Base-by-base conservation (phyloP, 1,140 invertebrate species). In the Matsumurasca onukii region DNA sequence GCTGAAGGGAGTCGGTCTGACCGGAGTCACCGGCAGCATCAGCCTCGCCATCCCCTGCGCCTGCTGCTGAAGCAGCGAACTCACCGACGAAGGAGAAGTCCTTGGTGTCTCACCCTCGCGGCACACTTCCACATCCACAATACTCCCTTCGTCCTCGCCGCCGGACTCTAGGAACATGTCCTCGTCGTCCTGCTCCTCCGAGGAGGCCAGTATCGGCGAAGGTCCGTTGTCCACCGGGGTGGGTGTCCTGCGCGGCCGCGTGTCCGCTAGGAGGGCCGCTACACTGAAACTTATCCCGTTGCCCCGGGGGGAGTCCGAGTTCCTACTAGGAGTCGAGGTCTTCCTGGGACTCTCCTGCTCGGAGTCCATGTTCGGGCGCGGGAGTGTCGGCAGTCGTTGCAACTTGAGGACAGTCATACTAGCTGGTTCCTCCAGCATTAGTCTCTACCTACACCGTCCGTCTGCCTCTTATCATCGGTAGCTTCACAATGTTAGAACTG, bases 271-370 rank as follows among this genome's bases (percentile, higher is more conserved):
- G 1, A 84, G 74, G 0, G 82, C 78, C 0, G 80, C 82, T n/a
- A 83, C 82, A 59, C 80, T 82, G 73, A 84, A 84, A 66, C 81
- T 83, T 31, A 84, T 74, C 48, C 75, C 74, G 17, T 80, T 71
- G 49, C 62, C 67, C 3, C 68, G 55, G 34, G 73, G 73, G 31
- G 74, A 75, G 9, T 68, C 67, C 9, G 57, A 49, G 25, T 57
- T 31, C 22, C 55, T 39, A 9, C 34, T 20, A 20, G 59, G 67
- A 15, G 34, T 66, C 9, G 73, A 25, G 20, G 76, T 74, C 25
- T 76, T 70, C 61, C 75, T 73, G 17, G 73, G 73, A 25, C 74
- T 76, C 68, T 76, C 73, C 0, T 75, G 74, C 67, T 76, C 75
- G 25, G 76, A 59, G 31, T 72, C 52, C 59, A 66, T 72, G 64